Conservation (phyloP, 2,888 invertebrate species). For the Habrosyne pyritoides region DNA sequence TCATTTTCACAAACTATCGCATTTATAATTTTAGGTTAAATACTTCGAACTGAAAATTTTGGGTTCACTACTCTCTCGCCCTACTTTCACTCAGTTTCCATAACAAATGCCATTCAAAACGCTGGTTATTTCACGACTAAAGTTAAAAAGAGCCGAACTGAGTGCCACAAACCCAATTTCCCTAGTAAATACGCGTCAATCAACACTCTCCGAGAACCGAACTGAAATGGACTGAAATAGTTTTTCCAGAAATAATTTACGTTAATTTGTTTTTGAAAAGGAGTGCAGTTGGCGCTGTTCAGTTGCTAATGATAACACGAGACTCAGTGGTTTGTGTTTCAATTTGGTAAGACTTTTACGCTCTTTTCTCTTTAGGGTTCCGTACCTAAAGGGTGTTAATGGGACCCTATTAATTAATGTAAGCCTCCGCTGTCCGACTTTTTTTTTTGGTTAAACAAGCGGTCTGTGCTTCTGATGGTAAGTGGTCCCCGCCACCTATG, state of each 20-base stretch:
- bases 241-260: slow-evolving; percentile 17
- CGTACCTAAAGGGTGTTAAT: no score
- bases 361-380: no score
- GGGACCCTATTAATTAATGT: no score
- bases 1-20: no score
- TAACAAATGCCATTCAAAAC: slow-evolving; percentile 4
- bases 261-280: slow-evolving; percentile 9
- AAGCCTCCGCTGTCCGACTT: no score
- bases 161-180: slow-evolving; percentile 31
- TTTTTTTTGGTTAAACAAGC: no score
- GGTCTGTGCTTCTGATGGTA: no score
- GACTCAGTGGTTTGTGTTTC: neutral
- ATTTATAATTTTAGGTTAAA: no score
- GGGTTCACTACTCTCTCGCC: neutral
- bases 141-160: slow-evolving; percentile 25
- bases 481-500: no score
- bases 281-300: slow-evolving; percentile 1
- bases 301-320: neutral
- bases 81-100: neutral
- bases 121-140: neutral
- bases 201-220: slow-evolving; percentile 28
- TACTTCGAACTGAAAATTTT: slow-evolving; percentile 10
- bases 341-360: no score
- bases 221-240: slow-evolving; percentile 27
- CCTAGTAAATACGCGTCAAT: slow-evolving; percentile 44